Evolutionary conservation across 2,113 vertebrate genomes (phyloP), one percentile per base, ranked within the genome.

Genomic region (Axis porcinus): DNA sequence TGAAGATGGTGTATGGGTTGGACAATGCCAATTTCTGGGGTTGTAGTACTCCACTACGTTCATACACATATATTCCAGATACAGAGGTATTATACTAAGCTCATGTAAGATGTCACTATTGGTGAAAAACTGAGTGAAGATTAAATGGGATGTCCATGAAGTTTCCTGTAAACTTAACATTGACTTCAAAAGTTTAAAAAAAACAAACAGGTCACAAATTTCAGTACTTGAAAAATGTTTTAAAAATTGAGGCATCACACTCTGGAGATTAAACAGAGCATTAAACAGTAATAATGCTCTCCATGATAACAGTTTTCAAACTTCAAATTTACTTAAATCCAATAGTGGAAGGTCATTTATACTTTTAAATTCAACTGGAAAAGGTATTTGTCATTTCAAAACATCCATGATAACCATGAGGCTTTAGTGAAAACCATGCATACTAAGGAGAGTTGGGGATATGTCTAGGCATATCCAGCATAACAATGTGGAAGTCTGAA

Each of bases 281-380:
- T 47, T 74, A 88, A 93, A 93, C 83, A 92, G 14, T 25, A 86
- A 67, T 21, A 86, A 67, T 23, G 10, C n/a, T 94, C 43, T n/a
- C 10, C 33, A 87, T 5, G 74, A 1, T 33, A 82, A 78, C 12
- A 92, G n/a, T 64, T 79, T 82, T 70, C 91, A 78, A 78, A 89
- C 33, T 58, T 84, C 50, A 86, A 76, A 23, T 91, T 67, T 47
- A 82, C 36, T 94, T 55, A 92, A 94, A 62, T n/a, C 11, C 47
- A 43, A 16, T 55, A 15, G 50, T 27, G 45, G 17, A 76, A 60
- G 7, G 45, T 85, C 54, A 81, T 84, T 70, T 76, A 74, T 85
- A 84, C 13, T 94, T 96, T 79, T 91, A 67, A 95, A 91, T 84
- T 86, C 90, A 86, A 81, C 21, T 90, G 25, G 7, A 93, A 87